These are phyloP conservation scores for Trachelus stipa DNA, from an alignment of 2,888 invertebrate genomes.

Conservation along the genomic window DNA sequence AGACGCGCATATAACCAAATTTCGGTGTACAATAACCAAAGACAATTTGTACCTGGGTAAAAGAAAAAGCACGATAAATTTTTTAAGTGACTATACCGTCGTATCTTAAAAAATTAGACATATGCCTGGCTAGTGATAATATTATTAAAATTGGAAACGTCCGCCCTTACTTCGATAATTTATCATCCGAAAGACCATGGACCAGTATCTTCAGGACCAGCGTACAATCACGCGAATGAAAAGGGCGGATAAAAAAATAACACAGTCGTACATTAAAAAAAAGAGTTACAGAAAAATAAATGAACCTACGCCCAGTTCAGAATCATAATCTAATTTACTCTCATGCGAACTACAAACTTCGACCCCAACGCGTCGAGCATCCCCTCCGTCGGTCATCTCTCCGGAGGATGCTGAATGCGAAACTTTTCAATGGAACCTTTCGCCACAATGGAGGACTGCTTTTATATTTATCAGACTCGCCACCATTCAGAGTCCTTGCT, in stretches of 20 bases:
- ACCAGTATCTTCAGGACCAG: not conserved
- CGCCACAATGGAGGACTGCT: slow-evolving; percentile 50
- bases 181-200: not conserved
- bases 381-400: not conserved
- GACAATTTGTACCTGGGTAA: not conserved
- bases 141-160: not conserved
- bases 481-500: slow-evolving; percentile 31
- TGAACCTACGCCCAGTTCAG: not conserved
- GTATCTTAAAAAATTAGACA: not conserved
- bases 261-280: not conserved
- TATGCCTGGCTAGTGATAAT: not conserved
- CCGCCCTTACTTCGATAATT: not conserved
- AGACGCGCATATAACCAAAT: not conserved
- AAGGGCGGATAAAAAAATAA: not conserved
- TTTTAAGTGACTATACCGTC: not conserved
- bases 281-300: not conserved
- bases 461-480: slow-evolving; percentile 56
- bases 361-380: not conserved
- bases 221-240: not conserved
- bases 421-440: slow-evolving; percentile 53
- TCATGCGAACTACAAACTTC: not conserved
- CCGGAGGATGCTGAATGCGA: slow-evolving; percentile 28
- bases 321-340: slow-evolving; percentile 1
- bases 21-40: not conserved
- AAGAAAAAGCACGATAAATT: not conserved